Evolutionary conservation across 2,797 vertebrate species (phyloP), one percentile per base, ranked within the genome.

Genomic region (Hypotaenidia okinawae): DNA sequence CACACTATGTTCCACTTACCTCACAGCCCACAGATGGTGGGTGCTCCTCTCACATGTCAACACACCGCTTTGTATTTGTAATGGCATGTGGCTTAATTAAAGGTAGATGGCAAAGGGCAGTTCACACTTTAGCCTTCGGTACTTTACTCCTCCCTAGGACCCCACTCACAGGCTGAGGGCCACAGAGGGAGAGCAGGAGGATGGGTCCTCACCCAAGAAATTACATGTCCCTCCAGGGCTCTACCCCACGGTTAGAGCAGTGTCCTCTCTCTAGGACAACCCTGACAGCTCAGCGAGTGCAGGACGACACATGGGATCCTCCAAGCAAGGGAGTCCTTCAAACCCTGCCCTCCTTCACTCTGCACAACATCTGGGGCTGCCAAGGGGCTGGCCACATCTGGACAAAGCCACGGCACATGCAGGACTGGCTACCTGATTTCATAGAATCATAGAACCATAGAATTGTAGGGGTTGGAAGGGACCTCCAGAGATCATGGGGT

Each of bases 351-450:
- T n/a, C 69, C 62, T 69, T 27, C 3, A 3, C 37, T 39, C n/a
- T 45, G 59, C 45, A 61, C 45, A 52, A 4, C 27, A 52, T 22
- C 21, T 25, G 12, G n/a, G 10, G 74, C 33, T 89, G 70, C 62
- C 54, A 37, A 45, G 45, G 45, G 39, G 39, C 47, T 43, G 49
- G 22, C 59, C 79, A 47, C 39, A 37, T 49, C 58, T 23, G 25
- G 30, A 47, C 28, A 21, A 90, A 75, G 37, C 32, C 52, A 59
- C 0, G 0, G 57, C n/a, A 67, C 22, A 39, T 0, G 0, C 23
- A 54, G 76, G 35, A 61, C 39, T 63, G 81, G 43, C 52, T 61
- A 58, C 54, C 68, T 68, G 30, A n/a, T n/a, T n/a, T n/a, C n/a
- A n/a, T n/a, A n/a, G n/a, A n/a, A n/a, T n/a, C n/a, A n/a, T n/a